Evolutionary conservation across 2,888 invertebrate genomes (phyloP).

Genomic region (Drosophila meridionalis): DNA sequence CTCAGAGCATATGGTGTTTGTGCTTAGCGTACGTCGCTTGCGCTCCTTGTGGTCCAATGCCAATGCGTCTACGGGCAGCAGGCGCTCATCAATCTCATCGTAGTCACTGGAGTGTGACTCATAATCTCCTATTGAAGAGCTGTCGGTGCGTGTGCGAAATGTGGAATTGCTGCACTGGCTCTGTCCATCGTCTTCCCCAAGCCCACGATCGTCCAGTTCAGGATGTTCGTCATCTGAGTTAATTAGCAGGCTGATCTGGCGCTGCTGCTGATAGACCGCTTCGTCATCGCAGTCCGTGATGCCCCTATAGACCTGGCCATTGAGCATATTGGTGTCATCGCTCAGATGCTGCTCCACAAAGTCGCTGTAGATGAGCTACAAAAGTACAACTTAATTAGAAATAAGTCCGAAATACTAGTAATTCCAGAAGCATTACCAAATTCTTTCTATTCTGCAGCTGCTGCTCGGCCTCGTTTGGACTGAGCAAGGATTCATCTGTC

Average conservation of each 20-base stretch:
- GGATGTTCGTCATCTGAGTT: constrained; percentile 39
- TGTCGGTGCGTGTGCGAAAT: constrained; percentile 83
- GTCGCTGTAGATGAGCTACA: constrained; percentile 79
- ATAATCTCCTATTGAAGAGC: constrained; percentile 84
- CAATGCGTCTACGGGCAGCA: constrained; percentile 20
- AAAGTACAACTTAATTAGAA: not conserved
- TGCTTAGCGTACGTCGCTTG: constrained; percentile 77
- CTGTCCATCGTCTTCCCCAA: constrained; percentile 57
- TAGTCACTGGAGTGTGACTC: constrained; percentile 85
- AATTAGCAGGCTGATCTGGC: constrained; percentile 47
- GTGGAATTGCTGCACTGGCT: constrained; percentile 80
- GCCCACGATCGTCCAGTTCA: not conserved
- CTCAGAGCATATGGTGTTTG: constrained; percentile 76
- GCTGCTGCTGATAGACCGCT: constrained; percentile 53
- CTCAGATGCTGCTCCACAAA: constrained; percentile 70
- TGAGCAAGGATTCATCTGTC: constrained; percentile 72
- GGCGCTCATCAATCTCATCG: constrained; percentile 63
- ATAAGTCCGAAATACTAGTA: too few relatives aligned
- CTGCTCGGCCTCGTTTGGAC: constrained; percentile 63
- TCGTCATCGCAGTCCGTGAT: constrained; percentile 63
- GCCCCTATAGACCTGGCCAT: constrained; percentile 66
- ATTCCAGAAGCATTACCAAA: constrained; percentile 57
- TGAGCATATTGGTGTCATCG: constrained; percentile 67
- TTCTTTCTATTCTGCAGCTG: constrained; percentile 72
- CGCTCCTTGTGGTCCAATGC: constrained; percentile 24